Base-by-base conservation (phyloP, 37 sponge, comb jelly and placozoan genomes). In the Crambe crambe region DNA sequence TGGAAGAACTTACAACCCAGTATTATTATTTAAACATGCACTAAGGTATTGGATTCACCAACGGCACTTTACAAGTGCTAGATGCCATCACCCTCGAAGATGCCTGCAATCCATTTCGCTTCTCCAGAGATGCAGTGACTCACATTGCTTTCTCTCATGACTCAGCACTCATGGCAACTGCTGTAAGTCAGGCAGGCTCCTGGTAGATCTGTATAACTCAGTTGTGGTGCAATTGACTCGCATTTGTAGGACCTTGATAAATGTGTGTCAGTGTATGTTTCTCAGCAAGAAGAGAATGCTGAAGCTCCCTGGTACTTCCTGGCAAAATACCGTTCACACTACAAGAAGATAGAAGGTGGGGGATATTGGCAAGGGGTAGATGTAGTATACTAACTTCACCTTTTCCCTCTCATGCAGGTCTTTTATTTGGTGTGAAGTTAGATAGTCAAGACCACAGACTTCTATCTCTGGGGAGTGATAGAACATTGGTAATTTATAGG, bases 61-160 rank as follows among this genome's bases (percentile, higher is more conserved):
- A 83, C 72, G 99, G 99, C 4, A 59, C 68, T 29, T 73, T 98
- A 47, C 44, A 32, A 26, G 77, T 98, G 18, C 26, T 98, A 72
- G 94, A 96, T 69, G 64, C 87, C 27, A 72, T 91, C 65, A 87
- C 90, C 1, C 82, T 98, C 42, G 73, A 89, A 17, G 90, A 91
- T 61, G 79, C 83, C 23, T 73, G 82, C 75, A 70, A 65, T 2
- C 79, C 85, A 1, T 94, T 95, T 42, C 80, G 66, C 73, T 91
- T 83, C 75, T 86, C 96, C 37, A 86, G 86, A 40, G 95, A 91
- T 78, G 76, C 83, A 41, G 77, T 98, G 73, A 91, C 96, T 32
- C 92, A 94, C 40, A 42, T 96, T 56, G 66, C 86, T 5, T 98
- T 98, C 89, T 98, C 99, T n/a, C 92, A 91, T 56, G 96, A 98